Evolutionary conservation across 2,888 invertebrate genomes (phyloP), one percentile per base, ranked within the genome.

Genomic region (Drosophila lacicola): DNA sequence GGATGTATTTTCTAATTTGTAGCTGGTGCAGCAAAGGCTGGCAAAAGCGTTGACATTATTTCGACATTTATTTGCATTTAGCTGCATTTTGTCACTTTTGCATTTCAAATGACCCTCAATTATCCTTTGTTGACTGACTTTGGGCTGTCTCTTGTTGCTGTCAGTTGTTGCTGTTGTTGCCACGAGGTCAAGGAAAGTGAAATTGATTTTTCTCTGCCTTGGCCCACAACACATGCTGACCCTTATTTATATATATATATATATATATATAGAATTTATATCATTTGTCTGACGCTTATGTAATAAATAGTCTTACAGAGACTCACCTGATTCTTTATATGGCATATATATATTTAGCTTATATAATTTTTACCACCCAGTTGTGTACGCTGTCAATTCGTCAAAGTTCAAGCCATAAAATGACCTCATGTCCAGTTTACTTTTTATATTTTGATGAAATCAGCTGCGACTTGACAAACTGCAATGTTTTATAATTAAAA

Each of bases 81-180:
- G 60, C 49, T 60, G 82, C 80, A 68, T 71, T 73, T 72, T 73
- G 65, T 75, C 70, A 64, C 68, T 76, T 78, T 71, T 81, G 80
- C 77, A 82, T 88, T 89, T 85, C 78, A 75, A 80, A 89, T 90
- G 90, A 90, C 90, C 90, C 81, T 82, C 90, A 90, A 89, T 90
- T 90, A 90, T 90, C 91, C 91, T 90, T 91, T 90, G 85, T 74
- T 69, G 79, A 76, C 73, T 54, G 53, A 57, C 49, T 62, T 57
- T 50, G 42, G 39, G 50, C 25, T 41, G 44, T 39, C 34, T 21
- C 21, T 36, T 34, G 10, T 46, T 34, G 17, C 17, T 55, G 34
- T 34, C 25, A 55, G 29, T 25, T 25, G 29, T 37, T 53, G 29
- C 19, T 10, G 25, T 41, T 62, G 46, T 5, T 47, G 37, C 34